These are phyloP conservation scores for Sakesphorus luctuosus DNA, from an alignment of 2,113 vertebrate species.

Conservation along the genomic window DNA sequence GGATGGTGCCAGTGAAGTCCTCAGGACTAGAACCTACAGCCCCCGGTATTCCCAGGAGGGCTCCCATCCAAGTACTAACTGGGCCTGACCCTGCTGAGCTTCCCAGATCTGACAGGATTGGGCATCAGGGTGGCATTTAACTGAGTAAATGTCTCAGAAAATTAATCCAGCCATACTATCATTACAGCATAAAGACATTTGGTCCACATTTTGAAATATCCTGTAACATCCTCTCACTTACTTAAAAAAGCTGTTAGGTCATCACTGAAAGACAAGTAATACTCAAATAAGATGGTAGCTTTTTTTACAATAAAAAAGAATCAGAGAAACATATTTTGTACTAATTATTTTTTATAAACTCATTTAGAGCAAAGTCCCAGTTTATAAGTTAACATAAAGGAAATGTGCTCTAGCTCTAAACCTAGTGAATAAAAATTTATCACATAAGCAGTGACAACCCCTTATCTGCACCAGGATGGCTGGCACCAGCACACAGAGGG, in stretches of 20 bases:
- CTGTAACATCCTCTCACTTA: neutral
- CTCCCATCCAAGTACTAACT: too few relatives aligned
- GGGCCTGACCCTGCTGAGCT: too few relatives aligned
- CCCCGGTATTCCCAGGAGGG: too few relatives aligned
- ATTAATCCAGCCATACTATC: neutral
- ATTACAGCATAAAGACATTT: neutral
- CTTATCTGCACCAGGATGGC: constrained; percentile 1
- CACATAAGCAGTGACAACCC: neutral
- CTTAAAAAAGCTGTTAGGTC: neutral
- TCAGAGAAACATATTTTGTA: neutral
- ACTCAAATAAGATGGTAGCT: neutral
- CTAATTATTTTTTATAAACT: neutral
- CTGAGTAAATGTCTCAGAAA: neutral
- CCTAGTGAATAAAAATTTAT: neutral
- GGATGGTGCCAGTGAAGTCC: too few relatives aligned
- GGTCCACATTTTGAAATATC: neutral
- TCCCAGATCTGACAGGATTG: too few relatives aligned
- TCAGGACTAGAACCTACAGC: too few relatives aligned
- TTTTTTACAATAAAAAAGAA: neutral
- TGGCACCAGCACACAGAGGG: neutral
- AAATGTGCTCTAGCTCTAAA: neutral
- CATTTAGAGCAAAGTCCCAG: neutral
- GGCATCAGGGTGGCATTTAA: too few relatives aligned
- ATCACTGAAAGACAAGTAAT: neutral
- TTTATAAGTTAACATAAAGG: neutral